Base-by-base conservation (phyloP, 2,888 invertebrate genomes). In the Maniola hyperantus region DNA sequence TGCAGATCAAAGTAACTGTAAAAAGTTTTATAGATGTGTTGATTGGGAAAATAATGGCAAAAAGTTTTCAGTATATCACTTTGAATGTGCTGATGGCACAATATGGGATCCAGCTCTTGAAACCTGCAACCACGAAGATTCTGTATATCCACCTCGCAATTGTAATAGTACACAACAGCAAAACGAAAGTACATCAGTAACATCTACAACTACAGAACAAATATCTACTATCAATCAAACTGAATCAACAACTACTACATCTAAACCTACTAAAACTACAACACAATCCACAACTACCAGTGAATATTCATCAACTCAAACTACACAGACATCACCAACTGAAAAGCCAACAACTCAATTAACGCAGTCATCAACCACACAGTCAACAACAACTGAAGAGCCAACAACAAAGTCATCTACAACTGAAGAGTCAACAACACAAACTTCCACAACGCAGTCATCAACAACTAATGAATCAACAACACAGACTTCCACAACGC, bases 91-190 rank as follows among this genome's bases (percentile, higher is more conserved):
- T 13, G 93, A 93, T 69, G 95, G 95, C 39, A 96, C 96, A 0
- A 95, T 96, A 72, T 96, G 95, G 92, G 96, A 96, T 84, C 94
- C 95, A 34, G 91, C 93, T 58, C 80, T 95, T 60, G 93, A 93
- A 71, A 94, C 94, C 2, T 96, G 96, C 79, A 96, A 96, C 81
- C 90, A 95, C 76, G 93, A 94, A 72, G 93, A 94, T 67, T 94
- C 94, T 7, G 94, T 95, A 15, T 94, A 95, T 77, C 94, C 95
- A n/a, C 88, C 86, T 60, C 83, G 93, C 36, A 81, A 88, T 71
- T 93, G 93, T 71, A 87, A 83, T 73, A 79, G 83, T 33, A 71
- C 77, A n/a, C 81, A 87, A 72, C 77, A 82, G 55, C 84, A 85
- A 75, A 79, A 55, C 72, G 79, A 76, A 74, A 83, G 75, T 68